Evolutionary conservation across 2,888 invertebrate species (phyloP).

Genomic region (Parapristionchus giblindavisi): DNA sequence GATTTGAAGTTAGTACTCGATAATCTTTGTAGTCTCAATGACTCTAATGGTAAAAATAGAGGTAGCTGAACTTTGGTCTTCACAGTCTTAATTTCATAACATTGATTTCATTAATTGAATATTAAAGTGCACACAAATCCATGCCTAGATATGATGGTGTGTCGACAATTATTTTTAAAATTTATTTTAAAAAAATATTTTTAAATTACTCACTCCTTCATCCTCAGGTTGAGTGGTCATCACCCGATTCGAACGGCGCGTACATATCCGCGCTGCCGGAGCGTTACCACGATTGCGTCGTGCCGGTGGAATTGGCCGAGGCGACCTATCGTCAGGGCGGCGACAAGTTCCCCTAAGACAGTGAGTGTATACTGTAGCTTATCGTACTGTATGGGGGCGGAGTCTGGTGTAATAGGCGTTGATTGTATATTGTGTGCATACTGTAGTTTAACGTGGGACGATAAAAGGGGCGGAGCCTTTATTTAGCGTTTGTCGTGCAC

Average conservation of each 20-base stretch:
- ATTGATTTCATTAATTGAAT: too few relatives aligned
- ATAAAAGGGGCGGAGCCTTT: too few relatives aligned
- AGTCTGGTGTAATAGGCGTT: not conserved
- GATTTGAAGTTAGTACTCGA: too few relatives aligned
- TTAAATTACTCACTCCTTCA: not conserved
- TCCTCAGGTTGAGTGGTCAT: slow-evolving; percentile 4
- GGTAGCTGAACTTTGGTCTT: too few relatives aligned
- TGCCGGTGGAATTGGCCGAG: slow-evolving; percentile 10
- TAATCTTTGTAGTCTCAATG: too few relatives aligned
- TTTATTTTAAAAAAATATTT: not conserved
- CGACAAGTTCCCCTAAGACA: slow-evolving; percentile 10
- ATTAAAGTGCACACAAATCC: too few relatives aligned
- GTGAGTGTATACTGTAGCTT: not conserved
- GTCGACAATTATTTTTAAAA: not conserved
- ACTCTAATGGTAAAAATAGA: too few relatives aligned
- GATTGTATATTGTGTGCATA: not conserved
- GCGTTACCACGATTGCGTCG: not conserved
- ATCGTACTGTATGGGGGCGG: too few relatives aligned
- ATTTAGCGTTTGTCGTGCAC: too few relatives aligned
- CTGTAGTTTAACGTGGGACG: too few relatives aligned
- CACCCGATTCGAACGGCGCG: slow-evolving; percentile 25
- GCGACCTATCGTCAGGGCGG: slow-evolving; percentile 14
- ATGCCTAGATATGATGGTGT: too few relatives aligned
- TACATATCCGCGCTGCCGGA: slow-evolving; percentile 21
- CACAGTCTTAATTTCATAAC: too few relatives aligned